phyloP scores from a whole-genome alignment of 2,888 invertebrate species.

The Heliconius sara region DNA sequence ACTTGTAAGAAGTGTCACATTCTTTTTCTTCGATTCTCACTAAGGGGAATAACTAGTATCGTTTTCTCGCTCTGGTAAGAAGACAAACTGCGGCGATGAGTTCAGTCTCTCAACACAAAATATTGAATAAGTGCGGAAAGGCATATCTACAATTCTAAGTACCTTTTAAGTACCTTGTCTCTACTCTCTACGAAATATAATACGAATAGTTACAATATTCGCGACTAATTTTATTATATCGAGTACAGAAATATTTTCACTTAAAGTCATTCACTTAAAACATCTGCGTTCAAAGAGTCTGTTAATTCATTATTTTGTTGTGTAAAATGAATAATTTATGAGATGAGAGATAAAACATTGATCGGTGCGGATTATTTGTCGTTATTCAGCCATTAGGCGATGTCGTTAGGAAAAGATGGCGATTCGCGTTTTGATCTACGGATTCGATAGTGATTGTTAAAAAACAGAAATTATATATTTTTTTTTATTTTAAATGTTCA shows the following conservation, averaged over 20 bases:
- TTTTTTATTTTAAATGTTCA: too few relatives aligned
- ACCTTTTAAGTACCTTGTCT: too few relatives aligned
- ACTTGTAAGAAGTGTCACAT: neutral
- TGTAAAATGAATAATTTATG: slow-evolving; percentile 71
- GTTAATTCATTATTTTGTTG: slow-evolving; percentile 51
- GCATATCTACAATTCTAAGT: too few relatives aligned
- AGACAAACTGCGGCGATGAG: neutral
- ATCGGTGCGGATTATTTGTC: slow-evolving; percentile 69
- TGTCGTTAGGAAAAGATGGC: slow-evolving; percentile 55
- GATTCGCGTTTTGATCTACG: slow-evolving; percentile 24
- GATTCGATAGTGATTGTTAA: slow-evolving; percentile 27
- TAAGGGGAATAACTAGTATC: too few relatives aligned
- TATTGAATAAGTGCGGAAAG: too few relatives aligned
- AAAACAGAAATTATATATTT: neutral
- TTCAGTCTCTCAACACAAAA: too few relatives aligned
- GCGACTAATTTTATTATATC: neutral
- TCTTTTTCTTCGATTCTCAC: neutral
- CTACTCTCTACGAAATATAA: neutral
- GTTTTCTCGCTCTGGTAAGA: neutral
- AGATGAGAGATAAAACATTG: slow-evolving; percentile 59
- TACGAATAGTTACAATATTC: neutral
- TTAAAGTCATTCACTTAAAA: slow-evolving; percentile 23
- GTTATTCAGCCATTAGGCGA: slow-evolving; percentile 67
- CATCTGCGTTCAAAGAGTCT: slow-evolving; percentile 39
- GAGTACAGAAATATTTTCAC: neutral